These are phyloP conservation scores for Graphium colonna DNA, from an alignment of 2,888 invertebrate genomes.

Conservation along the genomic window DNA sequence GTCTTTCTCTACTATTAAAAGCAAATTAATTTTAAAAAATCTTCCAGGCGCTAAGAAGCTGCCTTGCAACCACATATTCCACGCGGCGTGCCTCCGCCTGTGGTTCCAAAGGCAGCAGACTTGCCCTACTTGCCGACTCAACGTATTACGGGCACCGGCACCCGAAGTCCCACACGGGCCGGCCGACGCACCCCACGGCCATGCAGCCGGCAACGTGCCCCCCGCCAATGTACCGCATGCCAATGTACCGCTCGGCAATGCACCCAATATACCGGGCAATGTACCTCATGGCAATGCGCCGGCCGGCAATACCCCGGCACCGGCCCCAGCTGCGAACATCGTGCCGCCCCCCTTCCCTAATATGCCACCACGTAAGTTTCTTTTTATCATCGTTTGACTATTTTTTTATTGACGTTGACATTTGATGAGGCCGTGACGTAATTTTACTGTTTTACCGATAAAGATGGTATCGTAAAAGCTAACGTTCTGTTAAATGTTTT, in stretches of 20 bases:
- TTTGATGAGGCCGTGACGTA: too few relatives aligned
- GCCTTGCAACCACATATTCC: constrained; percentile 99
- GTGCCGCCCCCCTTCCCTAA: constrained; percentile 59
- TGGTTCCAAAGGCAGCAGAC: constrained; percentile 99
- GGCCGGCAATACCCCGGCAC: constrained; percentile 34
- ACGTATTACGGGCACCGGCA: constrained; percentile 82
- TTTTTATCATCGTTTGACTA: too few relatives aligned
- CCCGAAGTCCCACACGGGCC: constrained; percentile 43
- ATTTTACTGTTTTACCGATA: background rate
- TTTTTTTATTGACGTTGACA: too few relatives aligned
- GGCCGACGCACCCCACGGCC: constrained; percentile 34
- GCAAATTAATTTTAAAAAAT: too few relatives aligned
- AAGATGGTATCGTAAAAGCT: too few relatives aligned
- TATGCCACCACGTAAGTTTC: constrained; percentile 56
- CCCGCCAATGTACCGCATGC: constrained; percentile 28
- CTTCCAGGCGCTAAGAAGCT: constrained; percentile 91
- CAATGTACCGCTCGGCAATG: constrained; percentile 35
- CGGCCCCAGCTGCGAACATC: constrained; percentile 34
- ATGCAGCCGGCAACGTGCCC: constrained; percentile 30
- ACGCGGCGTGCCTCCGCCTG: constrained; percentile 96
- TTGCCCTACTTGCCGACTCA: constrained; percentile 98
- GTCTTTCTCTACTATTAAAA: too few relatives aligned
- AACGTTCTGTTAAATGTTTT: too few relatives aligned
- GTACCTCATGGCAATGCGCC: constrained; percentile 38
- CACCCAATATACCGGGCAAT: constrained; percentile 36